phyloP scores from a whole-genome alignment of 2,113 vertebrate genomes.

The Nannospalax galili region DNA sequence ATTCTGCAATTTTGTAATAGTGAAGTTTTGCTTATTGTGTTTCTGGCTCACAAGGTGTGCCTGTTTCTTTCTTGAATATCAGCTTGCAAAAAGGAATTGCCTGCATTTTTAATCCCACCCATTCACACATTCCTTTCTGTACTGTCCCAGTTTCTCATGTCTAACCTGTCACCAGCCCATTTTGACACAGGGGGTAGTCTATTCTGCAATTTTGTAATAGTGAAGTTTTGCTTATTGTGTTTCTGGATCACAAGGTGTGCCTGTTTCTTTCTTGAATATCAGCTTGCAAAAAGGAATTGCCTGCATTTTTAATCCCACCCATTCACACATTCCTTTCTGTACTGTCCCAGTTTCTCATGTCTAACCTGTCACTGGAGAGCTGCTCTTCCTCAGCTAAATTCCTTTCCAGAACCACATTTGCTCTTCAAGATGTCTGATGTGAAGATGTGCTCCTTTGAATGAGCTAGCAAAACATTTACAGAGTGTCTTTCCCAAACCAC shows the following conservation, averaged over 20 bases:
- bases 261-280: conserved; percentile 71
- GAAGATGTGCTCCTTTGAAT: conserved; percentile 62
- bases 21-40: conserved; percentile 68
- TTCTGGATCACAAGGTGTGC: conserved; percentile 67
- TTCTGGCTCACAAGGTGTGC: conserved; percentile 67
- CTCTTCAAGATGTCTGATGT: conserved; percentile 37
- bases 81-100: conserved; percentile 75
- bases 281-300: conserved; percentile 75
- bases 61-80: conserved; percentile 71
- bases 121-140: conserved; percentile 71
- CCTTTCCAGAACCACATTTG: conserved; percentile 57
- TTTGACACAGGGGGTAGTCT: conserved; percentile 4
- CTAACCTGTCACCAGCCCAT: conserved; percentile 47
- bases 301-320: conserved; percentile 61
- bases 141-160: conserved; percentile 63
- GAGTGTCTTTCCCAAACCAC: conserved; percentile 8
- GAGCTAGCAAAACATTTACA: conserved; percentile 58
- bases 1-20: conserved; percentile 51
- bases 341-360: conserved; percentile 63
- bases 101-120: conserved; percentile 63
- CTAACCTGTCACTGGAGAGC: conserved; percentile 59
- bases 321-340: conserved; percentile 71
- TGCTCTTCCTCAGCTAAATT: conserved; percentile 59
- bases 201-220: conserved; percentile 51
- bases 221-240: conserved; percentile 68